Base-by-base conservation (phyloP, 2,888 invertebrate genomes). In the Acleris laterana region DNA sequence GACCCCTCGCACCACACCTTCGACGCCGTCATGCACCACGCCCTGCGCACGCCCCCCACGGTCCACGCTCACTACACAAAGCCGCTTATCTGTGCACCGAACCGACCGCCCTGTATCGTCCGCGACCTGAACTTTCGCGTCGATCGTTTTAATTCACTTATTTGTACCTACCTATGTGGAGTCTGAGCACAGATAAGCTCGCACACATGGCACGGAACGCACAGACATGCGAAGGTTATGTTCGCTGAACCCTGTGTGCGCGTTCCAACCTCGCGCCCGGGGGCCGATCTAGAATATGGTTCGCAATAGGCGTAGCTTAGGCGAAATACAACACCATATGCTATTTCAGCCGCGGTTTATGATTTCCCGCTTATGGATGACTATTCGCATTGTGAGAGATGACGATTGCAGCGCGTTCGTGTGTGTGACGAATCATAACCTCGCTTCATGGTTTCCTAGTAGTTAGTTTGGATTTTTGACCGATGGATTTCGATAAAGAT, bases 1-100 rank as follows among this genome's bases (percentile, higher is more conserved):
- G 70, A 74, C 76, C 72, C 77, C 74, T 71, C 77, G 77, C 89
- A 89, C 73, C 90, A 91, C 89, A 93, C 93, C 84, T 93, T 93
- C 91, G 93, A 93, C 87, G 93, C 93, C 73, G 91, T 93, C 89
- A 93, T 93, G 93, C 92, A 90, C 85, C 90, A 89, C 84, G 91
- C 89, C 85, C 90, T 90, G 77, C 91, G 90, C 90, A 87, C 90
- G 80, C 90, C 89, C 81, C 79, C 85, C 82, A 87, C 90, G 88
- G 89, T 87, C 88, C 80, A 77, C 79, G 78, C 76, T 75, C 53
- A 28, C 77, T 60, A 79, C 77, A 75, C 60, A 62, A 57, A 13
- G 38, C 68, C 48, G 51, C 61, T 69, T 72, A 68, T 74, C 77
- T 76, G 76, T 73, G 78, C 65, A 56, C 56, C 38, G 2, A 11